A percentile compares a stretch with the other conserved stretches of the same genome.
Conservation (phyloP, 1,140 invertebrate species). For the Pentalonia nigronervosa region DNA sequence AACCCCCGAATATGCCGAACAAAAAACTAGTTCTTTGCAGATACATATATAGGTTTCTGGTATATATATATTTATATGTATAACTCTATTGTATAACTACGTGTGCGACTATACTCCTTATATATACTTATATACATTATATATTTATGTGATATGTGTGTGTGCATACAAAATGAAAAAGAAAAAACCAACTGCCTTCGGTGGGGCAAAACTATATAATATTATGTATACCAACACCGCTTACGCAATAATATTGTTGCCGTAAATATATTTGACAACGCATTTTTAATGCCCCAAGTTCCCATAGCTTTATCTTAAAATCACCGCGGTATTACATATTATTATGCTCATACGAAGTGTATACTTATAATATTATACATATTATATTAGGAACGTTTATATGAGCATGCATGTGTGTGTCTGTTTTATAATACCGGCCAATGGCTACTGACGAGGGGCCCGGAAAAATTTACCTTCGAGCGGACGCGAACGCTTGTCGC, state of each 20-base stretch:
- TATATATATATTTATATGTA: not conserved
- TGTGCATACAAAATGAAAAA: not conserved
- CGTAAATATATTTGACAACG: conserved; percentile 29
- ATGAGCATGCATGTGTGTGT: not conserved
- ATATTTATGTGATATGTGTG: not conserved
- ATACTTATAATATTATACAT: not conserved
- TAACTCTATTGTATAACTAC: not conserved
- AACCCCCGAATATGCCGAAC: not conserved
- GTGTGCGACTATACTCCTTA: not conserved
- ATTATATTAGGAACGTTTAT: not conserved
- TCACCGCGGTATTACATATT: not conserved
- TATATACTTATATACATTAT: not conserved
- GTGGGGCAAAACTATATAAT: not conserved
- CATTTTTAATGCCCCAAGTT: conserved; percentile 37
- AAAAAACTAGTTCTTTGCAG: not conserved
- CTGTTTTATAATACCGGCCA: not conserved
- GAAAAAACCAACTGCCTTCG: not conserved
- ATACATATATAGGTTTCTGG: not conserved
- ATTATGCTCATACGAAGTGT: too few relatives aligned
- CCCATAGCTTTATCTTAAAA: conserved; percentile 37
- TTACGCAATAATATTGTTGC: conserved; percentile 38
- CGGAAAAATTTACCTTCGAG: not conserved
- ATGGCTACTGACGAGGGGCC: too few relatives aligned
- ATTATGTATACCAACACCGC: not conserved
- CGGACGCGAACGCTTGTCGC: not conserved